Conservation (phyloP, 2,797 vertebrate species). For the Sebastes cheni region DNA sequence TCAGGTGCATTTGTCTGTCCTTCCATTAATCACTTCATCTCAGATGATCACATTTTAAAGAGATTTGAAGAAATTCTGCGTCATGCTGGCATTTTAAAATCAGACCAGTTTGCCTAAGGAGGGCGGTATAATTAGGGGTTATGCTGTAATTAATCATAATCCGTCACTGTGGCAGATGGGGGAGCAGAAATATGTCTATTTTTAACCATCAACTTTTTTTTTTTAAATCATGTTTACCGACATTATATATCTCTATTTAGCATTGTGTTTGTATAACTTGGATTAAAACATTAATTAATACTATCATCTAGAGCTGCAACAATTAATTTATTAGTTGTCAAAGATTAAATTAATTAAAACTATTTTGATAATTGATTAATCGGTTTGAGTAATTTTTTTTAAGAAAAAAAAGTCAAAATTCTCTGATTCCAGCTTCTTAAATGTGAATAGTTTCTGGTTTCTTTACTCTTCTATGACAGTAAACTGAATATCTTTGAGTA, state of each 20-base stretch:
- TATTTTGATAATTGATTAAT: too few species aligned
- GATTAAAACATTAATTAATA: background rate
- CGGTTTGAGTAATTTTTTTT: too few species aligned
- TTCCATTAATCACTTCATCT: background rate
- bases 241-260: background rate
- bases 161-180: slow-evolving; percentile 19
- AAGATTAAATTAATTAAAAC: too few species aligned
- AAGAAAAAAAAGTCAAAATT: too few species aligned
- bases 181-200: slow-evolving; percentile 23
- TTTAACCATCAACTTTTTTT: slow-evolving; percentile 18
- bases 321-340: accelerated
- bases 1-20: background rate
- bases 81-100: slow-evolving; percentile 5
- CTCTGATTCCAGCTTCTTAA: too few species aligned
- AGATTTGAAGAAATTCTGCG: slow-evolving; percentile 14
- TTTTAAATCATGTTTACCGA: slow-evolving; percentile 9
- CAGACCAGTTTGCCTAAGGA: background rate
- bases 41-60: background rate
- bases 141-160: slow-evolving; percentile 43
- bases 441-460: too few species aligned
- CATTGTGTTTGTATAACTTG: background rate
- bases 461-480: too few species aligned
- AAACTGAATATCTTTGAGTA: too few species aligned
- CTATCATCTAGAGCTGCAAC: background rate
- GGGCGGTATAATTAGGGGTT: slow-evolving; percentile 23